These are phyloP conservation scores for Lytechinus variegatus DNA, from an alignment of 35 echinoderm and acorn worm species.

Conservation along the genomic window DNA sequence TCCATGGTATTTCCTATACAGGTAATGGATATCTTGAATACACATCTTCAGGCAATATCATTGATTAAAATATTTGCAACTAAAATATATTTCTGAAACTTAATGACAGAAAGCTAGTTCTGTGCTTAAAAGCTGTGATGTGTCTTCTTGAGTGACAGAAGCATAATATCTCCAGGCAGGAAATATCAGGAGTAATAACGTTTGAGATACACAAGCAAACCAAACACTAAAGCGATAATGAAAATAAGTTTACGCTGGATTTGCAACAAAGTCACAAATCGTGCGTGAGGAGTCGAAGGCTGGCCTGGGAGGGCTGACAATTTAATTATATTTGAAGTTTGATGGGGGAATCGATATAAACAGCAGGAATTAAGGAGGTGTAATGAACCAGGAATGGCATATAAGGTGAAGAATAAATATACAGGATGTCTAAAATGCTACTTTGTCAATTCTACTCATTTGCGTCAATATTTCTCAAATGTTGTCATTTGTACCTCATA, in stretches of 20 bases:
- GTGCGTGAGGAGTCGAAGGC: neutral
- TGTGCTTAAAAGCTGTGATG: neutral
- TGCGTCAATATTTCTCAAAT: neutral
- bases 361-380: neutral
- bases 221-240: neutral
- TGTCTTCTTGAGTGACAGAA: neutral
- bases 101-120: neutral
- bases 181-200: constrained; percentile 2
- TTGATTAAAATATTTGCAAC: neutral
- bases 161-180: neutral
- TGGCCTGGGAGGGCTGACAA: neutral
- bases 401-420: neutral
- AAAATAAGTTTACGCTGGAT: constrained; percentile 19
- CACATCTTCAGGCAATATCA: neutral
- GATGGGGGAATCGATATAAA: neutral
- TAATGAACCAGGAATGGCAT: neutral
- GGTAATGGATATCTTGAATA: neutral
- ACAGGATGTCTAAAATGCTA: neutral
- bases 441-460: neutral
- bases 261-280: neutral
- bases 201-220: neutral
- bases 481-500: neutral
- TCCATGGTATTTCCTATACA: neutral
- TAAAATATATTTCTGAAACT: neutral
- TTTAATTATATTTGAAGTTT: neutral